These are phyloP conservation scores for Conus ventricosus DNA, from an alignment of 1,140 invertebrate genomes.

Conservation along the genomic window DNA sequence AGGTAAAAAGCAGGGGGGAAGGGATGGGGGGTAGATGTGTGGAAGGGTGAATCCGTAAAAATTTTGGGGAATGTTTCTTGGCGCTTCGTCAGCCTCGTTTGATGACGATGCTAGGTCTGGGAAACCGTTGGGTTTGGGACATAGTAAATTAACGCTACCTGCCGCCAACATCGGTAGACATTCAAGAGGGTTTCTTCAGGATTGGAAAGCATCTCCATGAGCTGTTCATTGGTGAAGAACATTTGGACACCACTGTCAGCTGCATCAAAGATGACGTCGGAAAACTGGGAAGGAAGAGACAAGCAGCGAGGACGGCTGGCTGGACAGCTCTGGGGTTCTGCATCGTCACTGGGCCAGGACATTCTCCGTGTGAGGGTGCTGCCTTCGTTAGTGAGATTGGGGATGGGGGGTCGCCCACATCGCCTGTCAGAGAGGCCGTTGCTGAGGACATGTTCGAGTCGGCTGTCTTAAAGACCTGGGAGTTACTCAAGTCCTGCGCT, in stretches of 20 bases:
- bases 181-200: not conserved
- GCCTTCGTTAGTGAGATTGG: not conserved
- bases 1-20: too few species aligned
- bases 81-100: not conserved
- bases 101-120: not conserved
- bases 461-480: not conserved
- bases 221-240: not conserved
- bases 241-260: not conserved
- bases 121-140: not conserved
- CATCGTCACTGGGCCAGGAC: not conserved
- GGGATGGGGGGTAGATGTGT: not conserved
- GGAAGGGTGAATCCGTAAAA: not conserved
- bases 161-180: not conserved
- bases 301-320: not conserved
- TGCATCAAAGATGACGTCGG: not conserved
- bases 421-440: not conserved
- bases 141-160: not conserved
- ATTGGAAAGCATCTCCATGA: not conserved
- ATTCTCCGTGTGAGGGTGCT: not conserved
- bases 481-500: not conserved
- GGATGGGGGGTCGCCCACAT: not conserved
- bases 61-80: not conserved
- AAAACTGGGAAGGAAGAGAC: not conserved
- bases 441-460: not conserved
- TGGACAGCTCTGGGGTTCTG: not conserved